These are phyloP conservation scores for Liasis olivaceus DNA, from an alignment of 2,797 vertebrate genomes.

Conservation along the genomic window DNA sequence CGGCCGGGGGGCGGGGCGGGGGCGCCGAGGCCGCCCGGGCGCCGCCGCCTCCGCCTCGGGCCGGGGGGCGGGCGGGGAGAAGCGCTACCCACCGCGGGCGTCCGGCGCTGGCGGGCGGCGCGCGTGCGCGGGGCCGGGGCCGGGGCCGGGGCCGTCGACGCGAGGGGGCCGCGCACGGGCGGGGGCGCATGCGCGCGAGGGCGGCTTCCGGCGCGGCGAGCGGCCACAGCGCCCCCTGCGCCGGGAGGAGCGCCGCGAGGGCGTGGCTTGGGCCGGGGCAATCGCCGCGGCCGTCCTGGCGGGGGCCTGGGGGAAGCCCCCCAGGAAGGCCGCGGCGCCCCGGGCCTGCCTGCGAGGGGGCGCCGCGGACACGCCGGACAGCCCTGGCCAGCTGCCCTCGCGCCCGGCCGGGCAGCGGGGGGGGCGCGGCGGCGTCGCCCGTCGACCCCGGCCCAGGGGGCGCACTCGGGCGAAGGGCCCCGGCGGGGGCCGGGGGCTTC, in stretches of 20 bases:
- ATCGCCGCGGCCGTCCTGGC: too few species aligned
- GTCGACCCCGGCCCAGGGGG: too few species aligned
- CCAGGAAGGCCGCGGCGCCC: too few species aligned
- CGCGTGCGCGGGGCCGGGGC: conserved; percentile 27
- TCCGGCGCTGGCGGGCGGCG: neutral
- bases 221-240: neutral
- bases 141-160: accelerated
- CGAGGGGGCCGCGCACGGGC: neutral
- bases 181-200: neutral
- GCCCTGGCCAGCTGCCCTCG: too few species aligned
- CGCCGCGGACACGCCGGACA: too few species aligned
- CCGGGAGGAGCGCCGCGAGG: neutral
- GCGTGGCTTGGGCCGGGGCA: too few species aligned
- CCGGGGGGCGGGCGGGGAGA: neutral
- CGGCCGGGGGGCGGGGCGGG: neutral
- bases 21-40: neutral
- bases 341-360: too few species aligned
- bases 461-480: too few species aligned
- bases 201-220: neutral
- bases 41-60: neutral
- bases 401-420: too few species aligned
- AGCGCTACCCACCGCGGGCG: neutral
- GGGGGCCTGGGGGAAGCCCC: too few species aligned
- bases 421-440: too few species aligned
- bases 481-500: too few species aligned